These are phyloP conservation scores for Myiotriccus ornatus DNA, from an alignment of 2,797 vertebrate species.

Conservation along the genomic window DNA sequence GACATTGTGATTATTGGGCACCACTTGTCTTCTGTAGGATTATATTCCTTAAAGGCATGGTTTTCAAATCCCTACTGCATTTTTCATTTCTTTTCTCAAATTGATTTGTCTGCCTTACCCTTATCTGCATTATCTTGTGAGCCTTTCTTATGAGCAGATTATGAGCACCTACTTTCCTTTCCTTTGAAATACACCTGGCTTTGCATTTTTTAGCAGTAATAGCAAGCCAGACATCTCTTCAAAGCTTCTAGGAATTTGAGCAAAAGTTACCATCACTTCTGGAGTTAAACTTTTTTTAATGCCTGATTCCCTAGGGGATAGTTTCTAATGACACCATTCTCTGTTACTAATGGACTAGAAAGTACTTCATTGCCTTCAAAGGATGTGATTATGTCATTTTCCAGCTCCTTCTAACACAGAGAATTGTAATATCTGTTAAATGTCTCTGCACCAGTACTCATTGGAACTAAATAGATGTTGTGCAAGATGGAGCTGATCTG, in stretches of 20 bases:
- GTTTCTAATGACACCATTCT: constrained; percentile 31
- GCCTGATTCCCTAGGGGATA: not conserved
- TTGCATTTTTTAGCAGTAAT: not conserved
- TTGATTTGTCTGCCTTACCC: not conserved
- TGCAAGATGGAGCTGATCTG: not conserved
- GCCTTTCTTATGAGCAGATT: not conserved
- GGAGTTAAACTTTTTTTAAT: constrained; percentile 35
- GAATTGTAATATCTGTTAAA: constrained; percentile 36
- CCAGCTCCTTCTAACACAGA: not conserved
- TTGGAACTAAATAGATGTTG: not conserved
- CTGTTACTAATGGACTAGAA: constrained; percentile 53
- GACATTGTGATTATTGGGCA: not conserved
- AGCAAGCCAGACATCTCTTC: not conserved
- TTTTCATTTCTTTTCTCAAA: not conserved
- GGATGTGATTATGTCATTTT: constrained; percentile 47
- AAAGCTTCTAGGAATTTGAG: not conserved
- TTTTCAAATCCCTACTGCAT: not conserved
- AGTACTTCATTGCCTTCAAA: constrained; percentile 21
- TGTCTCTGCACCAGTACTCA: not conserved
- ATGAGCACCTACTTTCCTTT: not conserved
- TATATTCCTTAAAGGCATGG: not conserved
- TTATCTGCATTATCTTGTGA: not conserved
- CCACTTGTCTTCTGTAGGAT: not conserved
- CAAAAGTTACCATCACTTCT: not conserved
- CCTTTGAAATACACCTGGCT: not conserved